Conservation (phyloP, 92 coral and sea anemone species). For the Scolanthus callimorphus region DNA sequence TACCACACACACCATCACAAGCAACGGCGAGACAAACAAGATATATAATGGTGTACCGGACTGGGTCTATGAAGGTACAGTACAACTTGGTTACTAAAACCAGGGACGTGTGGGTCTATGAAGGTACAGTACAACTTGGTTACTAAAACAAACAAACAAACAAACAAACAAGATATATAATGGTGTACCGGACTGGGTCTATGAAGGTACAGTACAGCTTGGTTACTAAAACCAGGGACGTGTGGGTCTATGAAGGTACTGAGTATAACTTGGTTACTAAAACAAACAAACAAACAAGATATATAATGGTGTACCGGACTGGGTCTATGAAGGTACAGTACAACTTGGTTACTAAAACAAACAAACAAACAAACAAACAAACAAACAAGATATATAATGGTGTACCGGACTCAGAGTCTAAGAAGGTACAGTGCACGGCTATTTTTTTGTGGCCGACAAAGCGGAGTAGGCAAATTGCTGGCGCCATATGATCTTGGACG, state of each 20-base stretch:
- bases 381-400: constrained; percentile 91
- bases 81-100: too few relatives aligned
- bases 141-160: too few relatives aligned
- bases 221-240: too few relatives aligned
- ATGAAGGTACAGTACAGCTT: too few relatives aligned
- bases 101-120: not conserved
- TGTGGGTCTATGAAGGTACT: not conserved
- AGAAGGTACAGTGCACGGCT: constrained; percentile 86
- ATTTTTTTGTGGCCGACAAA: too few relatives aligned
- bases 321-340: constrained; percentile 96
- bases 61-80: constrained; percentile 99
- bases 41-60: constrained; percentile 96
- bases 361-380: too few relatives aligned
- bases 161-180: constrained; percentile 80
- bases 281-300: constrained; percentile 78
- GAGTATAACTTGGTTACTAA: too few relatives aligned
- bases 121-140: not conserved
- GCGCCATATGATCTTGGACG: too few relatives aligned
- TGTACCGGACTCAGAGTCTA: constrained; percentile 96
- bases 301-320: constrained; percentile 94
- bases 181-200: constrained; percentile 98
- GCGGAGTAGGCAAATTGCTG: too few relatives aligned
- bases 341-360: too few relatives aligned
- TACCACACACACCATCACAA: constrained; percentile 28
- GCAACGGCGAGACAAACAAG: constrained; percentile 68